These are phyloP conservation scores for Phalacrocorax pelagicus DNA, from an alignment of 2,113 vertebrate genomes.

Conservation along the genomic window DNA sequence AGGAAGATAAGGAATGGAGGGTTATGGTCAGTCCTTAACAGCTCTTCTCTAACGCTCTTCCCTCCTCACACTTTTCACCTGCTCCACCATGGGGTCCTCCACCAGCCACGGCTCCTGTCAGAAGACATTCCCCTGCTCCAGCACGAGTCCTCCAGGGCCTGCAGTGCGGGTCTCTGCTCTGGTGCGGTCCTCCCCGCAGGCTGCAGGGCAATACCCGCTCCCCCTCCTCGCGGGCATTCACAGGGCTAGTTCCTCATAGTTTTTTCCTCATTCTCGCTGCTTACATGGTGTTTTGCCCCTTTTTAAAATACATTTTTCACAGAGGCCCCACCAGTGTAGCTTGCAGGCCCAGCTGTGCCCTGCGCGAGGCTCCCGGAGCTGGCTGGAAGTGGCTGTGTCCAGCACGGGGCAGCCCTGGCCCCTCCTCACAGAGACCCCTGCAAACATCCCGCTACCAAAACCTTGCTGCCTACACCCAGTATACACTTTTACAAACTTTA, in stretches of 20 bases:
- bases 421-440: neutral
- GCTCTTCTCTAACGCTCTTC: neutral
- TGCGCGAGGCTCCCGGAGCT: neutral
- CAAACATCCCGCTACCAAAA: no score
- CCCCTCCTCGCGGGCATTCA: rapidly evolving
- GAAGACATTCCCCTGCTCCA: neutral
- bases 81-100: neutral
- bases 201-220: neutral
- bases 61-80: neutral
- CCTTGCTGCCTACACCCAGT: neutral
- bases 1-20: neutral
- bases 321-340: rapidly evolving
- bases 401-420: rapidly evolving
- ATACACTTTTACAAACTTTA: neutral
- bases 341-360: neutral
- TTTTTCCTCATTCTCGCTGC: neutral
- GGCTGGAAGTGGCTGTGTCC: rapidly evolving
- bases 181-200: no score
- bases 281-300: rapidly evolving
- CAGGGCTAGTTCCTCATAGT: neutral
- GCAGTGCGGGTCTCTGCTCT: neutral
- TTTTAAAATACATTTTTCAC: neutral
- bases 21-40: rapidly evolving
- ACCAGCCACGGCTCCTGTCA: rapidly evolving
- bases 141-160: rapidly evolving